Evolutionary conservation across 2,888 invertebrate genomes (phyloP).

Genomic region (Caradrina clavipalpis): DNA sequence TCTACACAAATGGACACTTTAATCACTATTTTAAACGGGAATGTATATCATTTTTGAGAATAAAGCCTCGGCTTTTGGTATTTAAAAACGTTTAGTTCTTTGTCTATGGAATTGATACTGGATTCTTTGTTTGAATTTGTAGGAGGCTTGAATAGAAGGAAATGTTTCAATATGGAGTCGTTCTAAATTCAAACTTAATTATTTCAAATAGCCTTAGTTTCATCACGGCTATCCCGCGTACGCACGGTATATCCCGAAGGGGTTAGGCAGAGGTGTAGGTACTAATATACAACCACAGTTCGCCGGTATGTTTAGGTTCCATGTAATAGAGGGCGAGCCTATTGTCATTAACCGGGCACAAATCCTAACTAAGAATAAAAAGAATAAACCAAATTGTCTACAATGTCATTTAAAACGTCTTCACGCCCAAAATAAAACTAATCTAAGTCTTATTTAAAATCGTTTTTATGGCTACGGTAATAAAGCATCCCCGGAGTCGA

Average conservation of each 20-base stretch:
- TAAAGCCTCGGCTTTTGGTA: conserved; percentile 41
- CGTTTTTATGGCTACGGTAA: conserved; percentile 58
- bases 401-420: conserved; percentile 46
- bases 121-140: conserved; percentile 43
- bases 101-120: conserved; percentile 47
- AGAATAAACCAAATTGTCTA: conserved; percentile 16
- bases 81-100: conserved; percentile 47
- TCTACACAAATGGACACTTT: conserved; percentile 67
- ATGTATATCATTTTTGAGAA: conserved; percentile 69
- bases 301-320: too few species aligned
- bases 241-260: too few species aligned
- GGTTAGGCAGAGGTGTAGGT: too few species aligned
- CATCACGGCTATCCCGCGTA: too few species aligned
- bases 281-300: too few species aligned
- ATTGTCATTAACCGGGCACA: too few species aligned
- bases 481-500: conserved; percentile 64
- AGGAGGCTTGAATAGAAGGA: background rate
- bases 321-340: too few species aligned
- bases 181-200: conserved; percentile 13
- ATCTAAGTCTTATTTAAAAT: conserved; percentile 65
- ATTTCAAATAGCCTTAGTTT: background rate
- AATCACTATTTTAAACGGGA: conserved; percentile 69
- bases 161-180: background rate
- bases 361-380: too few species aligned
- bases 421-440: conserved; percentile 56